A percentile compares a stretch with the other conserved stretches of the same genome.
phyloP scores from a whole-genome alignment of 2,888 invertebrate species.

The Euphydryas editha region DNA sequence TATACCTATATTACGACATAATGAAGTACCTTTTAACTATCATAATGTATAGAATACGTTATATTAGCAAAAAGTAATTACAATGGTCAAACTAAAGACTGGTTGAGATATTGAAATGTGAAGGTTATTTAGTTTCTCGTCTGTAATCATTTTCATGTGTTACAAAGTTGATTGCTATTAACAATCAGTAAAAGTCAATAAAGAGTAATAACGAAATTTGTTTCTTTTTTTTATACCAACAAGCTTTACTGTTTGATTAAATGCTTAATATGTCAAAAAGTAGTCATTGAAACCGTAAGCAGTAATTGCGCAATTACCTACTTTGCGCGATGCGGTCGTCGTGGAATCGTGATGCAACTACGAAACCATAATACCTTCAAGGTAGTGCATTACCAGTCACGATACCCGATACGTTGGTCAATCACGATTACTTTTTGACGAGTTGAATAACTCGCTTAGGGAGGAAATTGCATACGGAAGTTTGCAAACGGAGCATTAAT shows the following conservation, averaged over 20 bases:
- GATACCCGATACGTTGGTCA: slow-evolving; percentile 54
- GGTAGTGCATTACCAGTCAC: slow-evolving; percentile 66
- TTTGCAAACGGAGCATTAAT: slow-evolving; percentile 1
- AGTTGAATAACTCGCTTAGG: slow-evolving; percentile 49
- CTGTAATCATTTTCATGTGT: no score
- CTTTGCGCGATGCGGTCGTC: slow-evolving; percentile 51
- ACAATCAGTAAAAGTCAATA: no score
- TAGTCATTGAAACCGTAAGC: slow-evolving; percentile 16
- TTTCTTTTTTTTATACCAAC: no score
- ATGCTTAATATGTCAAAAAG: not conserved
- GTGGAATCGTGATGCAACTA: slow-evolving; percentile 61
- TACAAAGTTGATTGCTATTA: no score
- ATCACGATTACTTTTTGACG: slow-evolving; percentile 34
- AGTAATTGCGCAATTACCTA: slow-evolving; percentile 72
- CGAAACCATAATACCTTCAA: slow-evolving; percentile 60
- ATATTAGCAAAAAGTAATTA: no score
- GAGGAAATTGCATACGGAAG: slow-evolving; percentile 50
- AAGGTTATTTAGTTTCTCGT: no score
- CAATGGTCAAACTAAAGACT: no score
- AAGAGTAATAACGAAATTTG: no score
- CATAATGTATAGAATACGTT: no score
- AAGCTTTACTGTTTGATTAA: not conserved
- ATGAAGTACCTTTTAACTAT: no score
- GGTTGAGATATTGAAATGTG: no score
- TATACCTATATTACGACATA: no score